Percentiles rank a stretch among this genome's conserved stretches.
Evolutionary conservation across 1,140 invertebrate species (phyloP).

Genomic region (Diabrotica undecimpunctata): DNA sequence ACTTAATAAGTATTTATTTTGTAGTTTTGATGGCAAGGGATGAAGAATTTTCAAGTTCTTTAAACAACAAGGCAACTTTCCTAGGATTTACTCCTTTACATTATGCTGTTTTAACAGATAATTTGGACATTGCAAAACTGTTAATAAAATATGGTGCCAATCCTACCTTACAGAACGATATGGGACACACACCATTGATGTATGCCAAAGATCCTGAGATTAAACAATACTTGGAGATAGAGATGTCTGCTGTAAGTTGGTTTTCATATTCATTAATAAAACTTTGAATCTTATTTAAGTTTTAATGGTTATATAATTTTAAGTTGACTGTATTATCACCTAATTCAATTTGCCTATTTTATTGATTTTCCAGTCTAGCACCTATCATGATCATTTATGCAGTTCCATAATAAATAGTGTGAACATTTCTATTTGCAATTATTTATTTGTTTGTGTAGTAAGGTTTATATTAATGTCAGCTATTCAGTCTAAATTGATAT

Average conservation of each 20-base stretch:
- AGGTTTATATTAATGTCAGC: no score
- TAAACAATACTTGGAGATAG: conserved; percentile 35
- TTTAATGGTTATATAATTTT: no score
- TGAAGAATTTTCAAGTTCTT: conserved; percentile 63
- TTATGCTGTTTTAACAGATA: conserved; percentile 80
- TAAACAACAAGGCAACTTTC: conserved; percentile 74
- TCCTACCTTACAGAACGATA: conserved; percentile 71
- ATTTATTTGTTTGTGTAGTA: no score
- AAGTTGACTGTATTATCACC: no score
- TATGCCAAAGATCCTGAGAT: conserved; percentile 62
- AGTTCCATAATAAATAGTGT: no score
- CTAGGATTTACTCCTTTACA: conserved; percentile 85
- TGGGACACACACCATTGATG: conserved; percentile 72
- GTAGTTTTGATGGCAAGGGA: conserved; percentile 42
- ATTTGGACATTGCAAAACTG: conserved; percentile 56
- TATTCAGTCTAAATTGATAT: no score
- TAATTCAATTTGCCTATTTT: no score
- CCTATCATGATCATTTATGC: no score
- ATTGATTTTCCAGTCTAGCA: no score
- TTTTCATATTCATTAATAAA: conserved; percentile 4
- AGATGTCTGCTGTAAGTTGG: conserved; percentile 36
- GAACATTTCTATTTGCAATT: no score
- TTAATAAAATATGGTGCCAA: conserved; percentile 67
- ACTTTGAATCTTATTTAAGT: conserved; percentile 1
- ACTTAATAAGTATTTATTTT: conserved; percentile 18